A percentile compares a stretch with the other conserved stretches of the same genome.
phyloP scores from a whole-genome alignment of 2,888 invertebrate species.

The Ctenicera cuprea region DNA sequence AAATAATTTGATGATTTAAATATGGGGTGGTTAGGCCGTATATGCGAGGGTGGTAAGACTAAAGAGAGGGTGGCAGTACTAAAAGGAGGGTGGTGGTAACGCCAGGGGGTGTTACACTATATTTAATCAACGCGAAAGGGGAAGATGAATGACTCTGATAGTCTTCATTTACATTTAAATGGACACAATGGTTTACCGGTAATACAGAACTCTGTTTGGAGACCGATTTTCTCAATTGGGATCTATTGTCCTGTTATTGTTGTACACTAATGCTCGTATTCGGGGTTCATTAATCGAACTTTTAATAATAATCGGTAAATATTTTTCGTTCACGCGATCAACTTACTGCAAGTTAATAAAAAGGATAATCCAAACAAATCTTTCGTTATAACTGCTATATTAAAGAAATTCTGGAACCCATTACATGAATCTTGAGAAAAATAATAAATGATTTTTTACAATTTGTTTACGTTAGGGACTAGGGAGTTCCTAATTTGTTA shows the following conservation, averaged over 20 bases:
- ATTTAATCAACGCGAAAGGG: slow-evolving; percentile 62
- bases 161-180: slow-evolving; percentile 70
- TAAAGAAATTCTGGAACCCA: no score
- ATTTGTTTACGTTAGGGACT: no score
- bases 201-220: slow-evolving; percentile 63
- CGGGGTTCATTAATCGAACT: slow-evolving; percentile 24
- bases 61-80: slow-evolving; percentile 56
- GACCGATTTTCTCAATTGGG: slow-evolving; percentile 64
- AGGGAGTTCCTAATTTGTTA: no score
- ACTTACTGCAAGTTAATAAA: no score
- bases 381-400: no score
- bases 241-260: slow-evolving; percentile 46
- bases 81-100: slow-evolving; percentile 58
- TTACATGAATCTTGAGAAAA: no score
- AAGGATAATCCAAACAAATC: no score
- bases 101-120: slow-evolving; percentile 65
- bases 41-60: slow-evolving; percentile 61
- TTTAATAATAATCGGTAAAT: slow-evolving; percentile 30
- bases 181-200: slow-evolving; percentile 68
- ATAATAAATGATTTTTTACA: no score
- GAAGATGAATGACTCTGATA: slow-evolving; percentile 61
- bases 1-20: slow-evolving; percentile 66
- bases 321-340: neutral
- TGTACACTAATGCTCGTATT: slow-evolving; percentile 22
- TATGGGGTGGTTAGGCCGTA: slow-evolving; percentile 53